A percentile compares a stretch with the other conserved stretches of the same genome.
These are phyloP conservation scores for Drosophila meridiana DNA, from an alignment of 2,888 invertebrate species.

Conservation along the genomic window DNA sequence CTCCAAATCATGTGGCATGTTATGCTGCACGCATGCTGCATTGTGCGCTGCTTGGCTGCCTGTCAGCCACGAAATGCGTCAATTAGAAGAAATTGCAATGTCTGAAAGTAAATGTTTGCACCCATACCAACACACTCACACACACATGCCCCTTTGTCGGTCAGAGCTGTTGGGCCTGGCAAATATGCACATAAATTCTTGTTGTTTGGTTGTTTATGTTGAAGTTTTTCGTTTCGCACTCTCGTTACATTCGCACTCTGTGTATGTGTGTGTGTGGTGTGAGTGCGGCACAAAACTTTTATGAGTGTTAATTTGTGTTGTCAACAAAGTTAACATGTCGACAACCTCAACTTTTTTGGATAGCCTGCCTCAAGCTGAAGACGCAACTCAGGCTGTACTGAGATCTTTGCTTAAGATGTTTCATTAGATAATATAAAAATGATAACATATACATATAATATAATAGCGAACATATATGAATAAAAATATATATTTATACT, in stretches of 20 bases:
- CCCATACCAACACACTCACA: not conserved
- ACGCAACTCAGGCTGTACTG: not conserved
- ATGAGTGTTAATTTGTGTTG: constrained; percentile 77
- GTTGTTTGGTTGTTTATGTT: constrained; percentile 55
- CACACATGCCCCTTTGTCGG: constrained; percentile 2
- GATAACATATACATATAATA: too few species aligned
- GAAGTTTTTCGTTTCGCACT: constrained; percentile 52
- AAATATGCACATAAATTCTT: constrained; percentile 70
- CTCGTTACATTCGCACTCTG: constrained; percentile 32
- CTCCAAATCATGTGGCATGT: constrained; percentile 64
- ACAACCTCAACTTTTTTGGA: constrained; percentile 17
- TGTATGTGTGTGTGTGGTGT: constrained; percentile 23
- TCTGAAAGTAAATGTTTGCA: constrained; percentile 53
- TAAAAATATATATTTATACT: too few species aligned
- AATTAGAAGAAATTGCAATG: constrained; percentile 81
- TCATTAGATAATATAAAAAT: not conserved
- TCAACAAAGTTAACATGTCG: constrained; percentile 71
- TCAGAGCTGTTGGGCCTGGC: constrained; percentile 16
- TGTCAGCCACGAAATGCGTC: constrained; percentile 80
- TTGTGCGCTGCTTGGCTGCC: constrained; percentile 50
- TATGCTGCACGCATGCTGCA: constrained; percentile 38
- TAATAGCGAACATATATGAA: too few species aligned
- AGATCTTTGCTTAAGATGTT: not conserved
- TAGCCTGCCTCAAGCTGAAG: not conserved
- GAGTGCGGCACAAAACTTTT: constrained; percentile 63